Evolutionary conservation across 64 coral and sea anemone species (phyloP).

Genomic region (Pachyseris speciosa): DNA sequence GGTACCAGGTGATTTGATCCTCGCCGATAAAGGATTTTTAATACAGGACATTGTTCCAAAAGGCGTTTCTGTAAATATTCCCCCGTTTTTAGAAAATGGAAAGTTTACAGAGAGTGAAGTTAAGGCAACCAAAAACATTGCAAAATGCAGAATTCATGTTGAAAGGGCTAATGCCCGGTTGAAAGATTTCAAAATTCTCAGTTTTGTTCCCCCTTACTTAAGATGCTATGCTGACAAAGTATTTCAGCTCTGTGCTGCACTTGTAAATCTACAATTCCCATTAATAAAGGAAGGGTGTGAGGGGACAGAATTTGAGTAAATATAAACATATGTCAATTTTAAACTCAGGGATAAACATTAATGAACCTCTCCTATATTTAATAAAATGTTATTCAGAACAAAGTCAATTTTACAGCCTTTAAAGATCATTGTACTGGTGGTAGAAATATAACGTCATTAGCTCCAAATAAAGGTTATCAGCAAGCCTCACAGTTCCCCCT

Average conservation of each 20-base stretch:
- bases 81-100: conserved; percentile 38
- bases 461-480: too few relatives aligned
- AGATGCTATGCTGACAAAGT: conserved; percentile 29
- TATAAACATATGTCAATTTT: neutral
- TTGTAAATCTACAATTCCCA: conserved; percentile 58
- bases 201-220: conserved; percentile 28
- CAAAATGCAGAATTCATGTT: conserved; percentile 48
- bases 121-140: conserved; percentile 14
- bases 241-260: conserved; percentile 52
- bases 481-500: too few relatives aligned
- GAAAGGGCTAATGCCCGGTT: conserved; percentile 54
- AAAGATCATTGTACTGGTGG: too few relatives aligned
- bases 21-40: conserved; percentile 30
- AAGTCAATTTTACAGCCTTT: too few relatives aligned
- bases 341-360: too few relatives aligned
- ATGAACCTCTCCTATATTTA: too few relatives aligned
- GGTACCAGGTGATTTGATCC: conserved; percentile 19
- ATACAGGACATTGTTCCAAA: conserved; percentile 47
- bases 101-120: conserved; percentile 37
- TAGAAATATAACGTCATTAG: too few relatives aligned
- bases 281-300: conserved; percentile 53
- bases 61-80: conserved; percentile 31
- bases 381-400: too few relatives aligned
- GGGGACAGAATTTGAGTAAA: conserved; percentile 40
- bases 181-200: conserved; percentile 47